Base-by-base conservation (phyloP, 2,113 vertebrate genomes). In the Pseudolaguvia tuberculata region DNA sequence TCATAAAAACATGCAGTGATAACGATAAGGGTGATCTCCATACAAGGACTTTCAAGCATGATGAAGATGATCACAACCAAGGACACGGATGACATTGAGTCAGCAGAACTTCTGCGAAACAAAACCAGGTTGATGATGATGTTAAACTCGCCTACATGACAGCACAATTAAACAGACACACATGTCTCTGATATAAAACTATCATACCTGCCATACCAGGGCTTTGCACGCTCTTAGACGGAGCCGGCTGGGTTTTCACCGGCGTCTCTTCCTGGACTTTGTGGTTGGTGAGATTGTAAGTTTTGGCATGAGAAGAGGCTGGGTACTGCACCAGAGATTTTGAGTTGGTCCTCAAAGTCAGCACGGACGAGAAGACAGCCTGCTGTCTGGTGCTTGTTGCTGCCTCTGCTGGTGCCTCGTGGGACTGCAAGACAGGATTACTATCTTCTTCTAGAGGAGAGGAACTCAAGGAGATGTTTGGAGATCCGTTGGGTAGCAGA, bases 161-260 rank as follows among this genome's bases (percentile, higher is more conserved):
- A 25, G n/a, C 50, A 11, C 62, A 47, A 14, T 10, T 23, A 66
- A 66, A 48, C 42, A 66, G n/a, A n/a, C n/a, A 6, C 35, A 42
- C 62, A n/a, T 29, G 9, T 50, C 45, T 48, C 45, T 11, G 8
- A 1, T 50, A 45, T 18, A 50, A 11, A 5, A 10, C 1, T 31
- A 0, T 2, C 11, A 83, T 92, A 97, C 96, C 95, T 91, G 93
- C 86, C 80, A n/a, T n/a, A n/a, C 79, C 79, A 78, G 82, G 86
- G 76, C 81, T 83, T 78, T 79, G 83, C 82, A 80, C 77, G 90
- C 83, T 78, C 83, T 72, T 85, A 86, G 85, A 84, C 1, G 58
- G 63, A 27, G 86, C 80, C 27, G 86, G 85, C 0, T 83, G 77
- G 0, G 68, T 75, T 81, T 88, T 86, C 25, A 62, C 51, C 0